Evolutionary conservation across 1,140 invertebrate species (phyloP).

Genomic region (Drosophila parabipectinata): DNA sequence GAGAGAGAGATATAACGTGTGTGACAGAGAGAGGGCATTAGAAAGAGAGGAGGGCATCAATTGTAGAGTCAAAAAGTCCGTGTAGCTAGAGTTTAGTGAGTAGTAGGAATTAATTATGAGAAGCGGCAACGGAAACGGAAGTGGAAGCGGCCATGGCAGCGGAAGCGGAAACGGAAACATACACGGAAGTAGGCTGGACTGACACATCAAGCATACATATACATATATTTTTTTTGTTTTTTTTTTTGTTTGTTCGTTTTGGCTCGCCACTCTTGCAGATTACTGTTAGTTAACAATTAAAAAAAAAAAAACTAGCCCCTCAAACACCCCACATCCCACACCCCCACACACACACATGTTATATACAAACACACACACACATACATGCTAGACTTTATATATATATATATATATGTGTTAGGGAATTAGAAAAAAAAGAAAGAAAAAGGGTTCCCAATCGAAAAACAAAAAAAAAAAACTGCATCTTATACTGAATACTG

Average conservation of each 20-base stretch:
- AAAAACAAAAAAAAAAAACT: conserved; percentile 10
- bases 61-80: not conserved
- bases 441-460: not conserved
- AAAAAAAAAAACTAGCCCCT: not conserved
- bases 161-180: conserved; percentile 5
- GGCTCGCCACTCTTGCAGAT: conserved; percentile 27
- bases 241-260: conserved; percentile 11
- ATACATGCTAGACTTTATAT: conserved; percentile 22
- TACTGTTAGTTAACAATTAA: conserved; percentile 40
- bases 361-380: conserved; percentile 28
- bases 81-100: conserved; percentile 1
- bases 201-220: conserved; percentile 24
- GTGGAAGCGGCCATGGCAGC: not conserved
- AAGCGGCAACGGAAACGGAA: not conserved
- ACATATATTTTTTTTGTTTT: not conserved
- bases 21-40: not conserved
- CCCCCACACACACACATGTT: conserved; percentile 19
- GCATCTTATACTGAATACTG: conserved; percentile 16
- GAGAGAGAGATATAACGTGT: conserved; percentile 9
- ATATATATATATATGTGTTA: conserved; percentile 16
- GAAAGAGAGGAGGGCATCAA: not conserved
- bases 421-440: not conserved
- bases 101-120: conserved; percentile 23
- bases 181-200: conserved; percentile 27
- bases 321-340: not conserved